phyloP scores from a whole-genome alignment of 2,797 vertebrate species.

The Phalloptychus januarius region DNA sequence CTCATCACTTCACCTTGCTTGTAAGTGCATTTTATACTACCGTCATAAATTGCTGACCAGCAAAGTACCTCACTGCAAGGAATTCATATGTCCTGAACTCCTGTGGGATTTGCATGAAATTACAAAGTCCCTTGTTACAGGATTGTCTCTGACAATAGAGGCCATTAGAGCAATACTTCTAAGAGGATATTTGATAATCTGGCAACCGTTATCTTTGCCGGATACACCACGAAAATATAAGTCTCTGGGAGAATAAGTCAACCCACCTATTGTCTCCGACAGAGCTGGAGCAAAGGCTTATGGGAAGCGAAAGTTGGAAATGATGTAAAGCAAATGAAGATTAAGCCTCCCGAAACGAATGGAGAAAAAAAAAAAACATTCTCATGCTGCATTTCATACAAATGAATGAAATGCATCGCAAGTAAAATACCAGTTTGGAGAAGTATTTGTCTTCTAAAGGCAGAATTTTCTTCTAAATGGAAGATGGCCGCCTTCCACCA shows the following conservation, averaged over 20 bases:
- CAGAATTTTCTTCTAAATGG: neutral
- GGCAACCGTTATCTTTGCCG: constrained; percentile 50
- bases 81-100: constrained; percentile 57
- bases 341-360: constrained; percentile 32
- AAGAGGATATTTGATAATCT: constrained; percentile 70
- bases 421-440: neutral
- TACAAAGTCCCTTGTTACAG: constrained; percentile 41
- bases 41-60: constrained; percentile 39
- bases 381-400: neutral
- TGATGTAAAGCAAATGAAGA: constrained; percentile 13
- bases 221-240: constrained; percentile 42
- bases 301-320: constrained; percentile 47
- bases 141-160: constrained; percentile 62
- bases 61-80: constrained; percentile 53
- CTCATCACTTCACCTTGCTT: constrained; percentile 38
- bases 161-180: constrained; percentile 46
- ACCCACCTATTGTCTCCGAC: constrained; percentile 55
- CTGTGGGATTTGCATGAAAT: constrained; percentile 70
- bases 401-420: neutral
- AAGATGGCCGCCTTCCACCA: neutral
- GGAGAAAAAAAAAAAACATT: neutral
- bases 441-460: neutral
- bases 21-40: constrained; percentile 24
- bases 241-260: constrained; percentile 37
- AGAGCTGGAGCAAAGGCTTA: constrained; percentile 45